A percentile compares a stretch with the other conserved stretches of the same genome.
Conservation (phyloP, 2,797 vertebrate species). For the Bradypodion ventrale region DNA sequence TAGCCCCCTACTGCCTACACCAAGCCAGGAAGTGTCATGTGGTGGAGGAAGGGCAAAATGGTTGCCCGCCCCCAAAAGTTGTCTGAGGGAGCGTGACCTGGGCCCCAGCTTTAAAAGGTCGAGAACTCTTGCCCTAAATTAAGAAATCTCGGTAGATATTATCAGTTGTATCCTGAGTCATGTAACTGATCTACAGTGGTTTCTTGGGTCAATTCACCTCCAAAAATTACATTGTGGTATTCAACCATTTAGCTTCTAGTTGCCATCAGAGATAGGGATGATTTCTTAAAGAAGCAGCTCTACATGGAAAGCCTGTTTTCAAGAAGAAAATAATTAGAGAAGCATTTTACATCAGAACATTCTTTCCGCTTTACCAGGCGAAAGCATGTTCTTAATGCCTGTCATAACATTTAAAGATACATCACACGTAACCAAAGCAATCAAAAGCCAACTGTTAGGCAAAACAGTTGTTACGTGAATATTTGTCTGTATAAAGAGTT, state of each 20-base stretch:
- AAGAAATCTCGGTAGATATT: too few species aligned
- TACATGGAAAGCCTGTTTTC: neutral
- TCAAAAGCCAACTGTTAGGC: neutral
- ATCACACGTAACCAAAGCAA: neutral
- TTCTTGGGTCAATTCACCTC: too few species aligned
- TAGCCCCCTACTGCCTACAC: too few species aligned
- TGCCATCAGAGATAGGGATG: slow-evolving; percentile 64
- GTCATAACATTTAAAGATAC: neutral
- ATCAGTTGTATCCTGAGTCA: too few species aligned
- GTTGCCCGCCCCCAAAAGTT: too few species aligned
- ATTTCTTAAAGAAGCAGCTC: neutral
- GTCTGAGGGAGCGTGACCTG: too few species aligned
- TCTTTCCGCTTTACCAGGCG: slow-evolving; percentile 13
- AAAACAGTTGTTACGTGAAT: neutral
- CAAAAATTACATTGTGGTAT: neutral
- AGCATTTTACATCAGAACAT: neutral
- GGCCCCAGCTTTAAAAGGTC: too few species aligned
- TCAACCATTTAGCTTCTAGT: neutral
- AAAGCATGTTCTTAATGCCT: slow-evolving; percentile 6
- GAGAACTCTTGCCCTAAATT: too few species aligned
- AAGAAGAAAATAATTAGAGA: neutral
- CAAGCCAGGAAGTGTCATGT: too few species aligned
- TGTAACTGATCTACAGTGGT: fast-evolving
- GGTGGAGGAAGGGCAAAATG: too few species aligned
- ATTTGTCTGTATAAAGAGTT: neutral